These are phyloP conservation scores for Dicrurus megarhynchus DNA, from an alignment of 2,113 vertebrate genomes.

Conservation along the genomic window DNA sequence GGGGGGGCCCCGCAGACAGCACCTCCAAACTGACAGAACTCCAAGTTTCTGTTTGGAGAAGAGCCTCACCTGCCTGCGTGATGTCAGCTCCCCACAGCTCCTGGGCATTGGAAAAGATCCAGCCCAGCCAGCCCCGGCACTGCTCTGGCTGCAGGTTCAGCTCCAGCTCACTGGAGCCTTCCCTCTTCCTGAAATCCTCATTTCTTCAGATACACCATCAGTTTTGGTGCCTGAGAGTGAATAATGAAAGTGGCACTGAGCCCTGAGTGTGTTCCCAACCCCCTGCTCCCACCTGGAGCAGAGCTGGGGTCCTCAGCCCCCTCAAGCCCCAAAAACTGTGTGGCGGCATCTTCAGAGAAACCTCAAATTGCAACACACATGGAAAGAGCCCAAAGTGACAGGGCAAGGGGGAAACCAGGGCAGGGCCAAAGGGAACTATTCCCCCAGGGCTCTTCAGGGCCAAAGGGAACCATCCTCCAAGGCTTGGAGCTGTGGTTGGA, in stretches of 20 bases:
- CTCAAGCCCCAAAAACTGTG: background rate
- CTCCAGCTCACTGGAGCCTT: background rate
- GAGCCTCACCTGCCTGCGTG: background rate
- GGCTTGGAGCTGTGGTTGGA: background rate
- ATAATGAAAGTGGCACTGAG: background rate
- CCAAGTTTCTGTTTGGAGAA: conserved; percentile 54
- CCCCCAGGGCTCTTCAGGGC: background rate
- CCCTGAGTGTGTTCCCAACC: background rate
- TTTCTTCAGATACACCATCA: fast-evolving
- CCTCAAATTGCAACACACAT: background rate
- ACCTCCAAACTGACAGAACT: background rate
- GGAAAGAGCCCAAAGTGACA: background rate
- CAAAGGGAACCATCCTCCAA: background rate
- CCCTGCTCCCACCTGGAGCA: background rate
- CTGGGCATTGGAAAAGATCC: background rate
- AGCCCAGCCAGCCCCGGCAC: background rate
- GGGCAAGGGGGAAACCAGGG: background rate
- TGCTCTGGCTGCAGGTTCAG: background rate
- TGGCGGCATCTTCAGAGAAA: conserved; percentile 23
- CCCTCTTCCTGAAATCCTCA: background rate
- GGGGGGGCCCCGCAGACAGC: background rate
- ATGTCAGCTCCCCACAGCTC: background rate
- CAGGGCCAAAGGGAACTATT: background rate
- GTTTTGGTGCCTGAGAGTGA: background rate
- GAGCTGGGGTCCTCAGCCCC: background rate